Base-by-base conservation (phyloP, 2,888 invertebrate genomes). In the Leptinotarsa rubiginosa region DNA sequence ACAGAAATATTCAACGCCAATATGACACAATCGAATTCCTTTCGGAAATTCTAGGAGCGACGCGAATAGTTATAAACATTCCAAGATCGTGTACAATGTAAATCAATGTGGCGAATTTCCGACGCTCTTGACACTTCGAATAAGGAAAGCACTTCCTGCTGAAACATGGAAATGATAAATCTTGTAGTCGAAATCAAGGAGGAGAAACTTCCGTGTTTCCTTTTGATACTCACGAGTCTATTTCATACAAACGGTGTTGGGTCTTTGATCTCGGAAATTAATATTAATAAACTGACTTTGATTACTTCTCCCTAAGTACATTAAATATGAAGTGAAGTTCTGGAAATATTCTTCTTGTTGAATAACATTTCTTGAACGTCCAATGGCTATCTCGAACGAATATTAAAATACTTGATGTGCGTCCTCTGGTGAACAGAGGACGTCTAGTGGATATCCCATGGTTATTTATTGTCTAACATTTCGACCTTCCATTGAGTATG, bases 21-120 rank as follows among this genome's bases (percentile, higher is more conserved):
- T 56, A 56, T 56, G 56, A 56, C 56, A 56, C 56, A 56, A 56
- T 56, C 56, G 56, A 56, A 56, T 56, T 56, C 56, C 56, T 56
- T 56, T 56, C 56, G 15, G 56, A 56, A 56, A 56, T 56, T 56
- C 56, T 15, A 13, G 13, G 15, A 56, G 56, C 56, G 22, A 22
- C 56, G 56, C 4, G 22, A 56, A 56, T 56, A 56, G 56, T 56
- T 56, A 22, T 56, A 56, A 56, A 56, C 56, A 56, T 56, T 56
- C 25, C 56, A 22, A 56, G 25, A 56, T 56, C 56, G 56, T 22
- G 56, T 56, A 56, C 56, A 22, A 56, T 56, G 56, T 56, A 56
- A 56, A 56, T 56, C 56, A 56, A 56, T 56, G 56, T 56, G 12
- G 56, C 22, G 20, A 56, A 56, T 56, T 56, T 56, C 56, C 56